A percentile compares a stretch with the other conserved stretches of the same genome.
Conservation (phyloP, 2,888 invertebrate species). For the Lochmaea capreae region DNA sequence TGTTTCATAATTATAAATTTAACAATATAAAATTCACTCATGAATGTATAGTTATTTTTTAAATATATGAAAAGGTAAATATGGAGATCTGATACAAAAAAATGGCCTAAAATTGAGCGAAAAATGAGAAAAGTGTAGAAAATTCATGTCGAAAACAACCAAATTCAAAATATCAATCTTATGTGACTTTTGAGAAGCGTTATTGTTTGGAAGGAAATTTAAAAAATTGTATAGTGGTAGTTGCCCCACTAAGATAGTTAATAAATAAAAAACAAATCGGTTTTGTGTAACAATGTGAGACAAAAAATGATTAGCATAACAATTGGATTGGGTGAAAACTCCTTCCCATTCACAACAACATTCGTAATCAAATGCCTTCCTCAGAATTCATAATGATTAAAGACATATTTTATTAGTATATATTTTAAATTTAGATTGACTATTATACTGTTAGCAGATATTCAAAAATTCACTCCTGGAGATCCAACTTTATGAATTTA, state of each 20-base stretch:
- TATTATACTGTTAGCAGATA: slow-evolving; percentile 37
- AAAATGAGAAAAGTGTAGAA: too few species aligned
- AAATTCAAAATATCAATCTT: too few species aligned
- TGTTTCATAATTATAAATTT: too few species aligned
- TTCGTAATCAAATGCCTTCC: slow-evolving; percentile 31
- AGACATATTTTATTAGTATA: slow-evolving; percentile 36
- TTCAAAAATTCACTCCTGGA: slow-evolving; percentile 37
- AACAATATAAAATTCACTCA: too few species aligned
- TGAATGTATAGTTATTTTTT: too few species aligned
- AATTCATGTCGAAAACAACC: too few species aligned
- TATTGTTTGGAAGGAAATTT: not conserved
- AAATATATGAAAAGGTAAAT: too few species aligned
- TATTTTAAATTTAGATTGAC: slow-evolving; percentile 38
- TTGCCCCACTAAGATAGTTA: not conserved
- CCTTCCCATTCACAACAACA: slow-evolving; percentile 27
- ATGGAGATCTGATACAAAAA: too few species aligned
- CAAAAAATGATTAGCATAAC: slow-evolving; percentile 26
- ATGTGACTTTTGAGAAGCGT: too few species aligned
- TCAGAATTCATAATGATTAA: slow-evolving; percentile 35
- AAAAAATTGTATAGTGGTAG: not conserved
- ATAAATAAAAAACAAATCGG: slow-evolving; percentile 10
- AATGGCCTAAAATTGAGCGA: too few species aligned
- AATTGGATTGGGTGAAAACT: slow-evolving; percentile 22
- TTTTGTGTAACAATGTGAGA: slow-evolving; percentile 12
- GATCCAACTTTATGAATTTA: slow-evolving; percentile 35